Conservation (phyloP, 2,113 vertebrate genomes). For the Corythaixoides concolor region DNA sequence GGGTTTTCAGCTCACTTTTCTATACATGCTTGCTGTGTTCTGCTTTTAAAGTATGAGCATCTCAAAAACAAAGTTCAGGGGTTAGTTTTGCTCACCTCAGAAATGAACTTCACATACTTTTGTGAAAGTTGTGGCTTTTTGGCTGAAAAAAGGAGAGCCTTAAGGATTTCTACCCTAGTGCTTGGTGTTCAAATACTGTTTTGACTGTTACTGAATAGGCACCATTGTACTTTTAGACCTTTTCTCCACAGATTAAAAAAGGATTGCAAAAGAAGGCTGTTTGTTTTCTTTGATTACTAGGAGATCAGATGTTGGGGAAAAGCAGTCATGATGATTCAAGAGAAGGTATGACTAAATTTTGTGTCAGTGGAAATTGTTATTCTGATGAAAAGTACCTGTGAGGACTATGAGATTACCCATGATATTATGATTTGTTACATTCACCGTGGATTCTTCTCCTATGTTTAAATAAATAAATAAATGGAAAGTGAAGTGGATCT, state of each 20-base stretch:
- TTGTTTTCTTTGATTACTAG: constrained; percentile 49
- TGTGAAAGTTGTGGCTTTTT: background rate
- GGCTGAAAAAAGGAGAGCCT: background rate
- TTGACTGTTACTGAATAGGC: constrained; percentile 13
- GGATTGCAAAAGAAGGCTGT: constrained; percentile 20
- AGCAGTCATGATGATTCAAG: constrained; percentile 31
- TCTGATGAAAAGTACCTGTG: constrained; percentile 25
- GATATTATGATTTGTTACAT: background rate
- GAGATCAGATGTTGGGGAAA: constrained; percentile 22
- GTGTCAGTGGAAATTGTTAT: constrained; percentile 28
- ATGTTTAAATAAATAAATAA: constrained; percentile 20
- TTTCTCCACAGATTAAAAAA: constrained; percentile 9
- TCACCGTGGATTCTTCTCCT: background rate
- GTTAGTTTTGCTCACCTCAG: background rate
- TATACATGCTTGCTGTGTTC: background rate
- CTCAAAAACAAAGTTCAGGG: background rate
- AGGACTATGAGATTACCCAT: background rate
- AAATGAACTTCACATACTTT: background rate
- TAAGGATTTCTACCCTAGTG: constrained; percentile 3
- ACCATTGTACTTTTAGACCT: background rate
- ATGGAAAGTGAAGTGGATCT: background rate
- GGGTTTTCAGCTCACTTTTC: background rate
- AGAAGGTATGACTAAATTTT: constrained; percentile 17
- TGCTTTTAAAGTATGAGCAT: background rate
- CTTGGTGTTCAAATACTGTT: background rate